These are phyloP conservation scores for Brachypalpus laphriformis DNA, from an alignment of 2,888 invertebrate genomes.

Conservation along the genomic window DNA sequence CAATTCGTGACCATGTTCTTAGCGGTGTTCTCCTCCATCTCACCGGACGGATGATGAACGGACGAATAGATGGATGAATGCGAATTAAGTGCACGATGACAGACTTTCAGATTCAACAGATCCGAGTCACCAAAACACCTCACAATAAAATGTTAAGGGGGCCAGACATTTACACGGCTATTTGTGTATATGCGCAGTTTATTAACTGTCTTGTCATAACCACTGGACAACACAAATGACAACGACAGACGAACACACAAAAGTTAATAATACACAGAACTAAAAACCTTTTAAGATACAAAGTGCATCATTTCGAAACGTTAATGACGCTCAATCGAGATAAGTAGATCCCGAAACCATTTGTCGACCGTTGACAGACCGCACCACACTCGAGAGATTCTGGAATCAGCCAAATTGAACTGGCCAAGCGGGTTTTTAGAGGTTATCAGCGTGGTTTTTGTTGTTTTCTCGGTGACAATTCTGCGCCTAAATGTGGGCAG, in stretches of 20 bases:
- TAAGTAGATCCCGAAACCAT: constrained; percentile 74
- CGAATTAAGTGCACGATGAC: constrained; percentile 68
- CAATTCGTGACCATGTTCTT: constrained; percentile 73
- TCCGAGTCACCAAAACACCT: constrained; percentile 36
- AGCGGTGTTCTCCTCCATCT: constrained; percentile 56
- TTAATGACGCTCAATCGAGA: constrained; percentile 83
- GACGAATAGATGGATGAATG: constrained; percentile 47
- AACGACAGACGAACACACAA: constrained; percentile 49
- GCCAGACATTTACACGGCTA: constrained; percentile 55
- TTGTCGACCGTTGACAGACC: constrained; percentile 70
- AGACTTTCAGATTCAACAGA: constrained; percentile 32
- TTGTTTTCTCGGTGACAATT: constrained; percentile 61
- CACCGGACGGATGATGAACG: constrained; percentile 15
- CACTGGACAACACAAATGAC: constrained; percentile 17
- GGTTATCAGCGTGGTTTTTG: constrained; percentile 57
- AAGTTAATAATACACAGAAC: constrained; percentile 75
- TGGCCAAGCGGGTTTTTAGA: constrained; percentile 49
- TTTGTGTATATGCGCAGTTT: constrained; percentile 40
- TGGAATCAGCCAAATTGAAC: constrained; percentile 69
- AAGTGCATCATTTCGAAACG: constrained; percentile 78
- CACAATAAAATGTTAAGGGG: constrained; percentile 34
- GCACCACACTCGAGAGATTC: constrained; percentile 38
- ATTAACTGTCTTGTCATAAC: constrained; percentile 66
- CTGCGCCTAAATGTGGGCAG: constrained; percentile 71
- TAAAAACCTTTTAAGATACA: constrained; percentile 79